These are phyloP conservation scores for Cheilosia scutellata DNA, from an alignment of 2,888 invertebrate genomes.

Conservation along the genomic window DNA sequence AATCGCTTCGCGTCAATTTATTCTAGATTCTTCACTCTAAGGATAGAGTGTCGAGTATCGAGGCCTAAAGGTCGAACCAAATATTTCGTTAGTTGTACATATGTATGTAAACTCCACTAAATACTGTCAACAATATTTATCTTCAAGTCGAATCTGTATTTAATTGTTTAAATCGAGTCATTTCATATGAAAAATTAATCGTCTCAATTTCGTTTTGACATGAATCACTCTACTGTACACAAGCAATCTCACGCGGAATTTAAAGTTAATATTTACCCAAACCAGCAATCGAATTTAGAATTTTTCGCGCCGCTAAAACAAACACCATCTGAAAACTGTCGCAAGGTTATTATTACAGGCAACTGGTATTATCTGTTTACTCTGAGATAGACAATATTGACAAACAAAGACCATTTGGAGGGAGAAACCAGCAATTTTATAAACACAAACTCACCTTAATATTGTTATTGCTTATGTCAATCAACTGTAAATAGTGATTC, in stretches of 20 bases:
- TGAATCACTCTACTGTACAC: neutral
- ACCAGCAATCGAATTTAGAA: conserved; percentile 27
- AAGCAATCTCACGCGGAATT: conserved; percentile 24
- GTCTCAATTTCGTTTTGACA: neutral
- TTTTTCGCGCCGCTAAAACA: conserved; percentile 10
- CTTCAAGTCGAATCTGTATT: neutral
- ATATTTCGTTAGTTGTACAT: no score
- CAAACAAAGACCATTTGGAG: neutral
- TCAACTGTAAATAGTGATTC: conserved; percentile 90
- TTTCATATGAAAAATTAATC: neutral
- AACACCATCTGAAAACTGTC: conserved; percentile 9
- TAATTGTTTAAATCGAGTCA: neutral
- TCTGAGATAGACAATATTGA: conserved; percentile 26
- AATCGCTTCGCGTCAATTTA: no score
- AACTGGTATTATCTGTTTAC: conserved; percentile 26
- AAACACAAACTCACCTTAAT: conserved; percentile 84
- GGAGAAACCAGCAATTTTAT: neutral
- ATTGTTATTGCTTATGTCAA: conserved; percentile 91
- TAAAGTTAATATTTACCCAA: conserved; percentile 33
- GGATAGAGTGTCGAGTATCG: no score
- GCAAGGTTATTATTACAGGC: conserved; percentile 32
- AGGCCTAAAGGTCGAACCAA: no score
- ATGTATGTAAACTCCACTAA: neutral
- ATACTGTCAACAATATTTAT: neutral
- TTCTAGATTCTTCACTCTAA: no score